phyloP scores from a whole-genome alignment of 2,113 vertebrate genomes.

The Brachypteracias leptosomus region DNA sequence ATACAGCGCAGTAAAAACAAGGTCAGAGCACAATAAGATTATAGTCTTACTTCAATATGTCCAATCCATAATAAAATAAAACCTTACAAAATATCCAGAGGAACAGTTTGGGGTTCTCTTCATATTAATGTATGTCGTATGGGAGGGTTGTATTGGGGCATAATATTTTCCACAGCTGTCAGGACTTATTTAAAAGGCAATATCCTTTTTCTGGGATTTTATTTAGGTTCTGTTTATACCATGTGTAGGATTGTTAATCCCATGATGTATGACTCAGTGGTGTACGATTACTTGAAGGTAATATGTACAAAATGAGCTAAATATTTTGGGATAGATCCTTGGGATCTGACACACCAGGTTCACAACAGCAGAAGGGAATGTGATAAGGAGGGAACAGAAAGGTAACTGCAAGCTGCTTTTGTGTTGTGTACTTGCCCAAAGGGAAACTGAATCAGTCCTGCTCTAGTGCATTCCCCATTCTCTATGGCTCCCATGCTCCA shows the following conservation, averaged over 20 bases:
- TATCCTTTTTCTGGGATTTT: constrained; percentile 75
- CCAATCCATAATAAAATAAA: constrained; percentile 75
- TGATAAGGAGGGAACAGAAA: not conserved
- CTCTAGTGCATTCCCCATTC: not conserved
- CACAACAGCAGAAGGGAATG: not conserved
- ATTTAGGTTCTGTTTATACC: constrained; percentile 79
- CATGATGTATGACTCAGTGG: constrained; percentile 71
- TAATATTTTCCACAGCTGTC: constrained; percentile 82
- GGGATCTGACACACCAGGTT: not conserved
- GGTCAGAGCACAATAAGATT: constrained; percentile 79
- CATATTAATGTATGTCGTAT: constrained; percentile 68
- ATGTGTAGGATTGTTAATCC: constrained; percentile 73
- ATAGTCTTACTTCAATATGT: constrained; percentile 78
- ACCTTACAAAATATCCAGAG: constrained; percentile 69
- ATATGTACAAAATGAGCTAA: constrained; percentile 53
- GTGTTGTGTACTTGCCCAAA: not conserved
- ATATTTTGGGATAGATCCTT: constrained; percentile 30
- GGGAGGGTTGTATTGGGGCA: constrained; percentile 68
- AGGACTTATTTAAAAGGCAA: constrained; percentile 81
- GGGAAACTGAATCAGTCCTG: not conserved
- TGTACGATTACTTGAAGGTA: constrained; percentile 72
- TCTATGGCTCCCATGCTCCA: not conserved
- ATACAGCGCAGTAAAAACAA: constrained; percentile 73
- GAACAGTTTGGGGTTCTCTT: constrained; percentile 63
- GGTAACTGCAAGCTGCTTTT: not conserved